Conservation (phyloP, 2,113 vertebrate genomes). For the Peromyscus leucopus region DNA sequence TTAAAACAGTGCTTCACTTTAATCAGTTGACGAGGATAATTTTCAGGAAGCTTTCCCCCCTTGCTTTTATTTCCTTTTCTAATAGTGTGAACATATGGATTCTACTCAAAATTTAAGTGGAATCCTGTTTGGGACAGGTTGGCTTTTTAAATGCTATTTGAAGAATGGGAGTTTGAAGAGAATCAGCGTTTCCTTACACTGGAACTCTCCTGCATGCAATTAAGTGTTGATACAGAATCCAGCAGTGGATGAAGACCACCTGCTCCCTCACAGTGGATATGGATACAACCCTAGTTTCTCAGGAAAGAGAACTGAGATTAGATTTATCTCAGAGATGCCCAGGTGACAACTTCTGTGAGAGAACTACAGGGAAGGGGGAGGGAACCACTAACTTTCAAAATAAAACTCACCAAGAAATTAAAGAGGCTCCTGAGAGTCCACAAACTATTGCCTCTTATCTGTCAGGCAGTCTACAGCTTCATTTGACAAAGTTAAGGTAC, state of each 20-base stretch:
- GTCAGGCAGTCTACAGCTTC: not conserved
- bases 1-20: constrained; percentile 46
- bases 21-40: constrained; percentile 1
- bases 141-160: constrained; percentile 51
- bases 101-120: constrained; percentile 51
- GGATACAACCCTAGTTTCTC: constrained; percentile 1
- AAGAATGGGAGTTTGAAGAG: constrained; percentile 48
- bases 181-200: not conserved
- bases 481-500: constrained; percentile 51
- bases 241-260: not conserved
- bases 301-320: not conserved
- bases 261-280: not conserved
- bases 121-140: constrained; percentile 34
- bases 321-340: constrained; percentile 12
- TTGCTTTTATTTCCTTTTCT: constrained; percentile 46
- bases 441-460: not conserved
- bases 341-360: not conserved
- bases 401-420: constrained; percentile 4
- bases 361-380: constrained; percentile 6
- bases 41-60: not conserved
- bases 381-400: constrained; percentile 39
- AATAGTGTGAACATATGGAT: constrained; percentile 42
- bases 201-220: not conserved
- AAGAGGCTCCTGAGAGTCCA: not conserved
- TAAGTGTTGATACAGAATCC: not conserved